Evolutionary conservation across 2,797 vertebrate species (phyloP).

Genomic region (Loriculus beryllinus): DNA sequence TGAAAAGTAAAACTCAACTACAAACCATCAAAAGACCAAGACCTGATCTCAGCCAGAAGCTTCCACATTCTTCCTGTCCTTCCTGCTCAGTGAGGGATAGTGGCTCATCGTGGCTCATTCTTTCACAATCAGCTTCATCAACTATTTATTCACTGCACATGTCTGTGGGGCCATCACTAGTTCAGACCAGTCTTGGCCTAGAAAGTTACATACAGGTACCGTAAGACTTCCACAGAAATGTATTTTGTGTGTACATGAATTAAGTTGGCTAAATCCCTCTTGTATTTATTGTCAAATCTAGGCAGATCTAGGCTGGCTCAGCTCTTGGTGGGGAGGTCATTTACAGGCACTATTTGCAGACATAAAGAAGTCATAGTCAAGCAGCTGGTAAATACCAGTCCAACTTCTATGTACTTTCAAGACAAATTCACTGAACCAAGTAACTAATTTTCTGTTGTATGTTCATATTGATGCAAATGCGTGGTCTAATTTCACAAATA

Average conservation of each 20-base stretch:
- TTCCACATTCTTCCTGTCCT: background rate
- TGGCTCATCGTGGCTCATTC: background rate
- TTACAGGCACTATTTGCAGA: background rate
- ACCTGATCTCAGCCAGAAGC: background rate
- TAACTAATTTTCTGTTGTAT: background rate
- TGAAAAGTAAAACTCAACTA: background rate
- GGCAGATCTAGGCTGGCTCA: background rate
- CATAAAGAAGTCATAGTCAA: background rate
- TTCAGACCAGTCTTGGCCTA: background rate
- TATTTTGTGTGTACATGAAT: background rate
- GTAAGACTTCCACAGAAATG: background rate
- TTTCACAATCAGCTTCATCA: background rate
- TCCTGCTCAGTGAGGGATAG: background rate
- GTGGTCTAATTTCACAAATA: background rate
- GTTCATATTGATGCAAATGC: background rate
- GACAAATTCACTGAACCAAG: background rate
- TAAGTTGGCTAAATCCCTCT: background rate
- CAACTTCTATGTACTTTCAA: background rate
- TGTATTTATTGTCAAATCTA: background rate
- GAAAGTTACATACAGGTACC: background rate
- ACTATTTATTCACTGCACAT: background rate
- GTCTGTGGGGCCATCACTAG: background rate
- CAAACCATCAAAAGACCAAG: background rate
- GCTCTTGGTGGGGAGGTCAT: background rate
- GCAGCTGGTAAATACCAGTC: background rate